phyloP scores from a whole-genome alignment of 2,888 invertebrate genomes.

The Lochmaea capreae region DNA sequence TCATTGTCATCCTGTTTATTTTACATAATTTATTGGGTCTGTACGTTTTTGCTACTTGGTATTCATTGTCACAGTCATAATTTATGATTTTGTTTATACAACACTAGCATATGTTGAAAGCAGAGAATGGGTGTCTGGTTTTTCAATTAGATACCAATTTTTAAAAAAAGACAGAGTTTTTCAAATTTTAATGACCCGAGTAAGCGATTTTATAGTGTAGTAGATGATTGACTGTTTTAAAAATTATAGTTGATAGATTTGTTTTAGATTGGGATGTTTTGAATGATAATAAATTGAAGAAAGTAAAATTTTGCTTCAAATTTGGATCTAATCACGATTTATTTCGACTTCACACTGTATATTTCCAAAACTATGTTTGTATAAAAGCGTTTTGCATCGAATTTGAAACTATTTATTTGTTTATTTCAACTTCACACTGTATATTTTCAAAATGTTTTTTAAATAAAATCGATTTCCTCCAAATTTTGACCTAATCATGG shows the following conservation, averaged over 20 bases:
- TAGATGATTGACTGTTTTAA: neutral
- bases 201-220: neutral
- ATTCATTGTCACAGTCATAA: conserved; percentile 14
- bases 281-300: neutral
- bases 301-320: neutral
- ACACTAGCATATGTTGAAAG: conserved; percentile 23
- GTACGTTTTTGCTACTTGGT: neutral
- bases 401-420: too few species aligned
- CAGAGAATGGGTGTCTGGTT: conserved; percentile 24
- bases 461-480: too few species aligned
- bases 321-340: too few species aligned
- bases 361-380: too few species aligned
- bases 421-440: too few species aligned
- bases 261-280: neutral
- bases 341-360: too few species aligned
- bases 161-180: neutral
- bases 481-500: too few species aligned
- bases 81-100: conserved; percentile 27
- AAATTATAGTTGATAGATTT: conserved; percentile 1
- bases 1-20: conserved; percentile 6
- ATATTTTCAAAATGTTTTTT: too few species aligned
- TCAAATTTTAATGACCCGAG: conserved; percentile 9
- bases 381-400: too few species aligned
- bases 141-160: conserved; percentile 26
- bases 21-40: neutral